Evolutionary conservation across 2,888 invertebrate genomes (phyloP), one percentile per base, ranked within the genome.

Genomic region (Lasioglossum calceatum): DNA sequence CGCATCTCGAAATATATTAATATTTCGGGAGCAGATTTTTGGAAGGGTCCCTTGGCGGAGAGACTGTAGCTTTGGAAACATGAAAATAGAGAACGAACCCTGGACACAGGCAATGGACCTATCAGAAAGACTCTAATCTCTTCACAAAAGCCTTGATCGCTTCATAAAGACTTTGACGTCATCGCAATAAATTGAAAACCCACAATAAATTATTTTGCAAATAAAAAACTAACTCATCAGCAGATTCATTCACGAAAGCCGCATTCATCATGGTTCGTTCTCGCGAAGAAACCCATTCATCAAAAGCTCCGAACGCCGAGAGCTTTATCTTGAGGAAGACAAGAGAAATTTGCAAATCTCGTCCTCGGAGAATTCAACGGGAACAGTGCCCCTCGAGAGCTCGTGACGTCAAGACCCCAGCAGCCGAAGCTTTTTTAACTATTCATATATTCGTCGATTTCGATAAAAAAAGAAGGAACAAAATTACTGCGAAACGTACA

Each of bases 401-500:
- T 10, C 16, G 75, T 75, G 75, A 75, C 75, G 54, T 75, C 12
- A 27, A 42, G 39, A 54, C 27, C 42, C n/a, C 71, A 42, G 12
- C 39, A 71, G 4, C 61, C 50, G 58, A 27, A 19, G 16, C 14
- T 19, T 72, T 32, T 32, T 32, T 79, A 44, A 23, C 58, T 79
- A 82, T 82, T 82, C 81, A 82, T 82, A 23, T 82, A 82, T 82
- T 82, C 79, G 23, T 32, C 23, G 64, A 50, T 79, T 72, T 32
- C 47, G 32, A 64, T 44, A 10, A 58, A 72, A 16, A 61, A 58
- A 27, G 54, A 16, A 32, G 70, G n/a, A 50, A n/a, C 19, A 27
- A 44, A 54, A 78, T 78, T 78, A 54, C 64, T 50, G 71, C 2
- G 42, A 54, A 3, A 19, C 19, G 50, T 70, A 50, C 67, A 47